phyloP scores from a whole-genome alignment of 2,797 vertebrate genomes.

The Rhyacichthys aspro region DNA sequence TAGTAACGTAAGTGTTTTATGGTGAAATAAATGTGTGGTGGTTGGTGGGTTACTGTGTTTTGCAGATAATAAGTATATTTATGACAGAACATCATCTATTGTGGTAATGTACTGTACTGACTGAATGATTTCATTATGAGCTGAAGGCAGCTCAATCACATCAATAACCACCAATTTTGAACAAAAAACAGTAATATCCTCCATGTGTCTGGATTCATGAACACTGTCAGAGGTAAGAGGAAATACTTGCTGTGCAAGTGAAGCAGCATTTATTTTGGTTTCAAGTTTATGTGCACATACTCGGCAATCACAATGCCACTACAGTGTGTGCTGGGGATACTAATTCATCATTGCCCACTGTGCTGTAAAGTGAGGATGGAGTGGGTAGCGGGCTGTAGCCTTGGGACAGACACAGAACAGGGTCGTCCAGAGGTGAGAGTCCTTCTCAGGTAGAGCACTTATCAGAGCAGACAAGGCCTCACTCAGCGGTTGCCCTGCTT shows the following conservation, averaged over 20 bases:
- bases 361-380: constrained; percentile 17
- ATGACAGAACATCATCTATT: constrained; percentile 15
- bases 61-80: constrained; percentile 24
- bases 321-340: not conserved
- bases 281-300: not conserved
- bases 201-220: not conserved
- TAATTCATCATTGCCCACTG: constrained; percentile 3
- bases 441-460: constrained; percentile 55
- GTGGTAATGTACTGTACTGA: constrained; percentile 8
- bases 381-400: constrained; percentile 29
- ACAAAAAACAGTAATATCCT: not conserved
- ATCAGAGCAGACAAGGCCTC: constrained; percentile 66
- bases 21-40: constrained; percentile 28
- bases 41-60: constrained; percentile 13
- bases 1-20: constrained; percentile 11
- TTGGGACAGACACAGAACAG: constrained; percentile 41
- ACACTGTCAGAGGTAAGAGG: not conserved
- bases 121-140: constrained; percentile 5
- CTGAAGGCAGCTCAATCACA: constrained; percentile 1
- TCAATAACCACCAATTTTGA: not conserved
- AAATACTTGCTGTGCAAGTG: not conserved
- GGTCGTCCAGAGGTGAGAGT: constrained; percentile 58
- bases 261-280: not conserved
- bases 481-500: constrained; percentile 35
- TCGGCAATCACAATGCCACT: not conserved